A percentile compares a stretch with the other conserved stretches of the same genome.
These are phyloP conservation scores for Galbula dea DNA, from an alignment of 2,113 vertebrate genomes.

Conservation along the genomic window DNA sequence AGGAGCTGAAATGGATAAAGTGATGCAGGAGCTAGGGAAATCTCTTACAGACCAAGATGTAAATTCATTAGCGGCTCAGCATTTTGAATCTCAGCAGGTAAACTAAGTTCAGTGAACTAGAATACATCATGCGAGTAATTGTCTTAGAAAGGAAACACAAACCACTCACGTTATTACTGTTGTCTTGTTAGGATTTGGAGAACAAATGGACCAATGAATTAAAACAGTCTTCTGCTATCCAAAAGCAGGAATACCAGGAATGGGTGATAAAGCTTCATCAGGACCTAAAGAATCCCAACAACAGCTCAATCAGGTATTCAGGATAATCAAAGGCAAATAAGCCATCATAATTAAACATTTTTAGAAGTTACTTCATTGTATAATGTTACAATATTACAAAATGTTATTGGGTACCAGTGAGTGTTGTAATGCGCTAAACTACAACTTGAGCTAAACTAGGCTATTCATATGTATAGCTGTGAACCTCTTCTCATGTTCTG, in stretches of 20 bases:
- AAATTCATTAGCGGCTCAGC: constrained; percentile 90
- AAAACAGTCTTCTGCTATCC: constrained; percentile 91
- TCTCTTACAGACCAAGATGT: constrained; percentile 93
- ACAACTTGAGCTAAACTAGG: not conserved
- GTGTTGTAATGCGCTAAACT: not conserved
- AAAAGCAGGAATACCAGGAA: constrained; percentile 97
- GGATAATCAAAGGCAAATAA: not conserved
- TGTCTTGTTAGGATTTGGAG: constrained; percentile 83
- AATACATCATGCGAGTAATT: not conserved
- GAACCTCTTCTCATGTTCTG: not conserved
- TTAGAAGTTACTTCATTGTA: not conserved
- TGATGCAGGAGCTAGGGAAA: constrained; percentile 96
- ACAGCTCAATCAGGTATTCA: constrained; percentile 86
- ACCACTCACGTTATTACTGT: not conserved
- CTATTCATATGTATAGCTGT: not conserved
- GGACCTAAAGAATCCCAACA: constrained; percentile 93
- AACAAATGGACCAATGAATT: constrained; percentile 95
- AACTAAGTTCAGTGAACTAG: not conserved
- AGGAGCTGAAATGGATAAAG: constrained; percentile 91
- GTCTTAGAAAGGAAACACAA: not conserved
- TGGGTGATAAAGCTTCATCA: constrained; percentile 97
- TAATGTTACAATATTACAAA: not conserved
- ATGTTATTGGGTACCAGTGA: not conserved
- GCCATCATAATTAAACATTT: not conserved
- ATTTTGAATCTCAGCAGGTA: constrained; percentile 97